Conservation (phyloP, 2,797 vertebrate species). For the Podarcis lilfordi region DNA sequence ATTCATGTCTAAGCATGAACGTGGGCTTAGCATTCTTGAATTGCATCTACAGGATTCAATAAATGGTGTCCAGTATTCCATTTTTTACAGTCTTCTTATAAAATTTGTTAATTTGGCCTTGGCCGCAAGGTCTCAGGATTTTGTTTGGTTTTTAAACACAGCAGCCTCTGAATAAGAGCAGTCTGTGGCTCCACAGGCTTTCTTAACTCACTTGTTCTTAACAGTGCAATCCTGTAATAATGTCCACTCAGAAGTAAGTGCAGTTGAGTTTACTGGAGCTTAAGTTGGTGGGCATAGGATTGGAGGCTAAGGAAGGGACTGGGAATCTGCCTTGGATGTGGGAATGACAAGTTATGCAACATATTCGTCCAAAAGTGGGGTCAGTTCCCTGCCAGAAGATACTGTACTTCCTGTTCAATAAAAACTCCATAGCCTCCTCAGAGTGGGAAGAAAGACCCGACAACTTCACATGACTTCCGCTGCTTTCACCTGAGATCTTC, state of each 20-base stretch:
- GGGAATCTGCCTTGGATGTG: neutral
- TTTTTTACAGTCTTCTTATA: too few relatives aligned
- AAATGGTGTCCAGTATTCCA: too few relatives aligned
- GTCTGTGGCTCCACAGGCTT: neutral
- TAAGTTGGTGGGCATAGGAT: neutral
- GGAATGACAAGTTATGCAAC: neutral
- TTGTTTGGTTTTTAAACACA: too few relatives aligned
- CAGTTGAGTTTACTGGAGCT: neutral
- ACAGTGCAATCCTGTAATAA: neutral
- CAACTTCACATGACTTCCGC: neutral
- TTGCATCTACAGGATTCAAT: too few relatives aligned
- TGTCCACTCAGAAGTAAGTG: too few relatives aligned
- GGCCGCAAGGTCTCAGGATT: too few relatives aligned
- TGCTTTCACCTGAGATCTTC: neutral
- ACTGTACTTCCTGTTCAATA: neutral
- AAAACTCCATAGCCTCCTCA: neutral
- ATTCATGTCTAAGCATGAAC: too few relatives aligned
- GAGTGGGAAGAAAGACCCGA: too few relatives aligned
- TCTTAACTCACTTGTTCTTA: neutral
- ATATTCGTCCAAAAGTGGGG: neutral
- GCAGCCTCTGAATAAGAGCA: neutral
- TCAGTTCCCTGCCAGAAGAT: neutral
- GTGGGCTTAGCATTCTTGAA: too few relatives aligned
- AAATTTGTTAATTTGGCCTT: too few relatives aligned
- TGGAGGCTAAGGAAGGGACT: neutral